These are phyloP conservation scores for Halcyon senegalensis DNA, from an alignment of 2,113 vertebrate species.

Conservation along the genomic window DNA sequence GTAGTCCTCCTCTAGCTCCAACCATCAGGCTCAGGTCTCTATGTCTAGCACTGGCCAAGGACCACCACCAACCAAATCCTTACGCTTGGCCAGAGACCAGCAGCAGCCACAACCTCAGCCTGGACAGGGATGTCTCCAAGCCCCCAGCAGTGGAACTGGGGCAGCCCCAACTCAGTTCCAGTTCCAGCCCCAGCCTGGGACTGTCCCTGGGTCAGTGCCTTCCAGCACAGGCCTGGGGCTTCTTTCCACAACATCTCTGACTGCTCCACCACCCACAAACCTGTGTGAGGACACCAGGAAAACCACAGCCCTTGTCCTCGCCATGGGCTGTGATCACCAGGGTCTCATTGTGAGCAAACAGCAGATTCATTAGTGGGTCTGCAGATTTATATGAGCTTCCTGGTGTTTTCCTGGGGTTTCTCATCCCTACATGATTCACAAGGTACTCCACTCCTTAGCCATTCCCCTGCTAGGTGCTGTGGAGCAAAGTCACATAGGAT, in stretches of 20 bases:
- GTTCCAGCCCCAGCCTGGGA: not conserved
- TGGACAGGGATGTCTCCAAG: not conserved
- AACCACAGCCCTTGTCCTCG: not conserved
- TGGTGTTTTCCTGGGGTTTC: not conserved
- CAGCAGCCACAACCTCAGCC: accelerated
- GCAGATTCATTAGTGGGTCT: not conserved
- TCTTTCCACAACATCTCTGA: not conserved
- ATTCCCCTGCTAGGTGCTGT: not conserved
- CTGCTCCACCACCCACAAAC: not conserved
- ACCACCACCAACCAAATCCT: not conserved
- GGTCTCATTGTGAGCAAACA: not conserved
- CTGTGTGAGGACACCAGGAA: not conserved
- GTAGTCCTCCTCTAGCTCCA: not conserved
- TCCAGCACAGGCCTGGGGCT: not conserved
- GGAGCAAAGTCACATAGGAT: not conserved
- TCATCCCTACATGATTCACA: not conserved
- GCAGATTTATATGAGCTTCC: not conserved
- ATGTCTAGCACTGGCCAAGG: not conserved
- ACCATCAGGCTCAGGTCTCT: not conserved
- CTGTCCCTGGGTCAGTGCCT: not conserved
- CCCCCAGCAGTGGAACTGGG: too few relatives aligned
- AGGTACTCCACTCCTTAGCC: not conserved
- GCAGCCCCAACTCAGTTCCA: not conserved
- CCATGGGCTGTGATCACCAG: not conserved
- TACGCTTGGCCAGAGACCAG: not conserved